phyloP scores from a whole-genome alignment of 2,888 invertebrate genomes.

The Nematopogon swammerdamellus region DNA sequence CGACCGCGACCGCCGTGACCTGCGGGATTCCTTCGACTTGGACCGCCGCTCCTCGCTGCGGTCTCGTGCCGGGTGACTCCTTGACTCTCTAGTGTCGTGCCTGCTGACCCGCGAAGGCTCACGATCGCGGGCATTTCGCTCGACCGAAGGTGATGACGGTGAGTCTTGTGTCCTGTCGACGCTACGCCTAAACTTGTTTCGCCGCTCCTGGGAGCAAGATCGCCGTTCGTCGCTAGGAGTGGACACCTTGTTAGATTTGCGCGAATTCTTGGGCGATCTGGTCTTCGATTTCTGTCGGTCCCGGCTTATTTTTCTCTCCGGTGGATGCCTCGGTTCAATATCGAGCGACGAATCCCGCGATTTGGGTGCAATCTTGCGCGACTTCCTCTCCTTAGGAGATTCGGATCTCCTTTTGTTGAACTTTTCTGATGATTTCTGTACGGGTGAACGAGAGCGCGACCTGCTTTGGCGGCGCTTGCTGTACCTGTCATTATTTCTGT shows the following conservation, averaged over 20 bases:
- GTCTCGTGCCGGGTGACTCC: too few species aligned
- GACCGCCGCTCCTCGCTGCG: not conserved
- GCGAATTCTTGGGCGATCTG: not conserved
- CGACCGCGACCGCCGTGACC: conserved; percentile 17
- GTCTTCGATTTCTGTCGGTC: not conserved
- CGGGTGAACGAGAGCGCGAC: not conserved
- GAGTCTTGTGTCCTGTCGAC: too few species aligned
- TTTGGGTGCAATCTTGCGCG: not conserved
- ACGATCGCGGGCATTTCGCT: too few species aligned
- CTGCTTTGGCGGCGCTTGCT: not conserved
- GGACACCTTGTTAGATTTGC: not conserved
- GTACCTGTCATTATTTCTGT: not conserved
- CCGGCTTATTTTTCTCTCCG: not conserved
- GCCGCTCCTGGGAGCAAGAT: too few species aligned
- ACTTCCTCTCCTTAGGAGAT: not conserved
- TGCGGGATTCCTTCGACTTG: conserved; percentile 2
- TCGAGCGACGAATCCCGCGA: not conserved
- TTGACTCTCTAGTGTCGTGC: too few species aligned
- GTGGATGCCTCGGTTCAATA: not conserved
- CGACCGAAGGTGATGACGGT: too few species aligned
- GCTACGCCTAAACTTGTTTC: too few species aligned
- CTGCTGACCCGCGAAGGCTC: too few species aligned
- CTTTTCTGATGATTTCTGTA: not conserved
- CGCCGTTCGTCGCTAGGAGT: too few species aligned
- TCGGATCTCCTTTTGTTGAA: not conserved